These are phyloP conservation scores for Lerema accius DNA, from an alignment of 1,140 invertebrate species.

Conservation along the genomic window DNA sequence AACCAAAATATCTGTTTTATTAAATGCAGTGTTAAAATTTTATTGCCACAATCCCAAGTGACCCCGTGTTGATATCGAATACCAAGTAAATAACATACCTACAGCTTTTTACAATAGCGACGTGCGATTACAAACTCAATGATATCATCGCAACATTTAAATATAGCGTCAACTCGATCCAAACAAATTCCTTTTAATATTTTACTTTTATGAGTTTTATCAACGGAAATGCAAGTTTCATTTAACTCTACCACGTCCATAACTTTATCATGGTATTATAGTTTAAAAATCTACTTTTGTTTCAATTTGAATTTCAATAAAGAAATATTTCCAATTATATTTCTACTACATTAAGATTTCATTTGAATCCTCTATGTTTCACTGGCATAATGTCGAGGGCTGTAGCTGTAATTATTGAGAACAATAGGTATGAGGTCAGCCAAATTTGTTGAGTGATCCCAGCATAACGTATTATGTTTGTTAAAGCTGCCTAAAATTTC, in stretches of 20 bases:
- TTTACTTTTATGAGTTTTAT: constrained; percentile 34
- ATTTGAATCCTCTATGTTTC: constrained; percentile 1
- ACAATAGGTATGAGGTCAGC: constrained; percentile 16
- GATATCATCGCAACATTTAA: constrained; percentile 42
- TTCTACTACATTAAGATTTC: no score
- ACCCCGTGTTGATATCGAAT: constrained; percentile 38
- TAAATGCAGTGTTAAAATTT: constrained; percentile 17
- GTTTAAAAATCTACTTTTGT: no score
- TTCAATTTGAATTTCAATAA: no score
- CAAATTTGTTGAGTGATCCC: not conserved
- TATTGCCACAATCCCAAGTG: constrained; percentile 13
- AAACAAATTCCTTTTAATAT: constrained; percentile 31
- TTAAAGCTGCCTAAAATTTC: constrained; percentile 9
- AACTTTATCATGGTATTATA: not conserved
- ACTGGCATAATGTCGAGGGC: not conserved
- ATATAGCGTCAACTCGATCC: constrained; percentile 37
- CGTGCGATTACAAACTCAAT: constrained; percentile 41
- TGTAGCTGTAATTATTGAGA: constrained; percentile 3
- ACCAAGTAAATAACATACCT: constrained; percentile 37
- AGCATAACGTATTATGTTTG: constrained; percentile 7
- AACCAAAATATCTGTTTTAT: not conserved
- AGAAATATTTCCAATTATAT: no score
- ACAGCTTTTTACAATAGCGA: constrained; percentile 41
- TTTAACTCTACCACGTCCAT: constrained; percentile 5
- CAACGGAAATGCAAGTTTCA: constrained; percentile 13